Evolutionary conservation across 1,140 invertebrate genomes (phyloP).

Genomic region (Papilio aristodemus): DNA sequence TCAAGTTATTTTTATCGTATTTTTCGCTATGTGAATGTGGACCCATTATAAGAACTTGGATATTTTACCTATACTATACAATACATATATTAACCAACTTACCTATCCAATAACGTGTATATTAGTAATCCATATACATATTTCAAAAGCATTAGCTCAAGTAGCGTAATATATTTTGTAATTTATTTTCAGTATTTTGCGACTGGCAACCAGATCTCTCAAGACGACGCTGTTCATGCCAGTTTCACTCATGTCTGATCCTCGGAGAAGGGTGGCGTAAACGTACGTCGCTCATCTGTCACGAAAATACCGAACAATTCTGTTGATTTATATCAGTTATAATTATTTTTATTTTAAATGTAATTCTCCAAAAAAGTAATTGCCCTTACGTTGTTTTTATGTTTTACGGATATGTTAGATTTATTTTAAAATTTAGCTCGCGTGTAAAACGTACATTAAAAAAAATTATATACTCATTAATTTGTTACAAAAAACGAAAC

Average conservation of each 20-base stretch:
- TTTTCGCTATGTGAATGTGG: neutral
- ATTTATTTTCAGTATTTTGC: slow-evolving; percentile 66
- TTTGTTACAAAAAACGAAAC: too few relatives aligned
- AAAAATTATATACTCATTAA: too few relatives aligned
- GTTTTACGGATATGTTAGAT: too few relatives aligned
- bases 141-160: neutral
- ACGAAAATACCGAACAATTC: slow-evolving; percentile 54
- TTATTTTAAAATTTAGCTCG: too few relatives aligned
- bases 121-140: too few relatives aligned
- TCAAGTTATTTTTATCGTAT: neutral
- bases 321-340: slow-evolving; percentile 68
- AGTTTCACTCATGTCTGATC: slow-evolving; percentile 75
- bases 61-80: neutral
- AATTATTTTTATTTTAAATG: slow-evolving; percentile 41
- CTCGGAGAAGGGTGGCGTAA: slow-evolving; percentile 64
- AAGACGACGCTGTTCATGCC: slow-evolving; percentile 67
- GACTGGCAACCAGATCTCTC: slow-evolving; percentile 65
- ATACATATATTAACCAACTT: neutral
- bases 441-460: too few relatives aligned
- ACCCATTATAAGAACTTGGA: neutral
- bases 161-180: slow-evolving; percentile 24
- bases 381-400: too few relatives aligned
- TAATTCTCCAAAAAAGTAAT: too few relatives aligned
- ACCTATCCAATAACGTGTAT: too few relatives aligned
- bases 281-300: slow-evolving; percentile 61